Percentiles rank a stretch among this genome's conserved stretches.
Evolutionary conservation across 37 sponge, comb jelly and placozoan genomes (phyloP).

Genomic region (Ianthella basta): DNA sequence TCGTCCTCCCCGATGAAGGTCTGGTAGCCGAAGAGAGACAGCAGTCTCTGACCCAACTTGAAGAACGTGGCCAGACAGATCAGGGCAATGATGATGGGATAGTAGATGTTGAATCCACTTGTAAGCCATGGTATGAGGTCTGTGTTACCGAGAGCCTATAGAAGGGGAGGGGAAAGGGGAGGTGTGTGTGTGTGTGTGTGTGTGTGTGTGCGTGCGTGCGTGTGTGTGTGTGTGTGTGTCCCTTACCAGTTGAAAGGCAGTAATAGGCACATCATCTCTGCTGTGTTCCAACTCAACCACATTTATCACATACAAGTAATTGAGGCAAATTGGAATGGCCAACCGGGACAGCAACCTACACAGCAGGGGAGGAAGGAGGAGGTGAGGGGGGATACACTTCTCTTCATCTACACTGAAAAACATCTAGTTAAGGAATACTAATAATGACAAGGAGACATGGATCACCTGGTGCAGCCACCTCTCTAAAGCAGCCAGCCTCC

Average conservation of each 20-base stretch:
- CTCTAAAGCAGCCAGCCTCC: too few species aligned
- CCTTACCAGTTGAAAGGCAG: constrained; percentile 77
- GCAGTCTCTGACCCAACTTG: constrained; percentile 76
- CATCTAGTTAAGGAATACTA: too few species aligned
- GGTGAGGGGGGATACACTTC: too few species aligned
- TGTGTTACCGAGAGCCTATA: constrained; percentile 80
- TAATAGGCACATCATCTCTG: constrained; percentile 42
- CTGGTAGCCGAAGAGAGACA: constrained; percentile 84
- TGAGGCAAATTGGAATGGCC: constrained; percentile 94
- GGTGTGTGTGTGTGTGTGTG: neutral
- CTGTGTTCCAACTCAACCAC: constrained; percentile 53
- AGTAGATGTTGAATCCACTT: constrained; percentile 86
- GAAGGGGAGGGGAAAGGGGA: neutral
- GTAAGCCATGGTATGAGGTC: constrained; percentile 82
- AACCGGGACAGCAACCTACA: constrained; percentile 86
- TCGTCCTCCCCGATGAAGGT: constrained; percentile 92
- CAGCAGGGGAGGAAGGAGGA: too few species aligned
- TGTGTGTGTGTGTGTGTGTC: neutral
- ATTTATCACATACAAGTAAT: constrained; percentile 90
- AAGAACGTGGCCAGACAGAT: constrained; percentile 87
- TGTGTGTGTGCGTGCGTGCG: neutral
- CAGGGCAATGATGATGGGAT: constrained; percentile 82
- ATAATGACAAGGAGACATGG: too few species aligned
- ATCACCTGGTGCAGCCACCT: too few species aligned
- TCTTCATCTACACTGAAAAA: too few species aligned